Conservation (phyloP, 2,888 invertebrate genomes). For the Idaea aversata region DNA sequence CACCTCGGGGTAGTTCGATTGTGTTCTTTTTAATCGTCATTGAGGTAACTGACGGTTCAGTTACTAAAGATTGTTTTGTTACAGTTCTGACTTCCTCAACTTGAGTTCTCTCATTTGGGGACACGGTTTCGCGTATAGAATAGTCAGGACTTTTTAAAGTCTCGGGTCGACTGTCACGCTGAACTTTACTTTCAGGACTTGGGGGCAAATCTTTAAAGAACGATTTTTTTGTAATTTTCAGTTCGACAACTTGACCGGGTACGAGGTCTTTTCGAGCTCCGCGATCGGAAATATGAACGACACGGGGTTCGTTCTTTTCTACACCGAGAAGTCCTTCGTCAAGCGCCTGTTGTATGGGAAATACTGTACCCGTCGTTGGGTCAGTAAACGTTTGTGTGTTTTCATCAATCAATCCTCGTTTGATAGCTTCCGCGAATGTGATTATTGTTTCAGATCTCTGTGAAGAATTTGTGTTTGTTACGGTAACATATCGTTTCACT, state of each 20-base stretch:
- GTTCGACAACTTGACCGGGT: slow-evolving; percentile 73
- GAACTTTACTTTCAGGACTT: slow-evolving; percentile 73
- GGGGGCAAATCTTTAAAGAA: slow-evolving; percentile 70
- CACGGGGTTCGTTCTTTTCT: slow-evolving; percentile 75
- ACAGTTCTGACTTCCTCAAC: slow-evolving; percentile 62
- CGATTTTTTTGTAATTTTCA: slow-evolving; percentile 77
- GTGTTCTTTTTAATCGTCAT: slow-evolving; percentile 83
- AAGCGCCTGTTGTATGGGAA: slow-evolving; percentile 89
- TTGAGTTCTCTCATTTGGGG: slow-evolving; percentile 42
- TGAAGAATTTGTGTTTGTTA: slow-evolving; percentile 83
- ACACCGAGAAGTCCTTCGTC: slow-evolving; percentile 86
- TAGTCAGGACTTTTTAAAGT: slow-evolving; percentile 81
- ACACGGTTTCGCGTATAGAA: slow-evolving; percentile 42
- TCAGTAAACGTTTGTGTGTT: slow-evolving; percentile 87
- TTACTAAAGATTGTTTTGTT: slow-evolving; percentile 60
- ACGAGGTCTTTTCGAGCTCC: slow-evolving; percentile 59
- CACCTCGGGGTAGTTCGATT: slow-evolving; percentile 89
- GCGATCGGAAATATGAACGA: slow-evolving; percentile 65
- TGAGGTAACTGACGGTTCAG: slow-evolving; percentile 75
- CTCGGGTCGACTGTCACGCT: slow-evolving; percentile 76
- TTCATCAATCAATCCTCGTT: slow-evolving; percentile 89
- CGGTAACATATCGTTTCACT: slow-evolving; percentile 89
- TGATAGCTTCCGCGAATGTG: slow-evolving; percentile 89
- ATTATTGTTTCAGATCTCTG: slow-evolving; percentile 81
- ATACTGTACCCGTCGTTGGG: slow-evolving; percentile 85